Base-by-base conservation (phyloP, 2,113 vertebrate genomes). In the Tympanuchus pallidicinctus region DNA sequence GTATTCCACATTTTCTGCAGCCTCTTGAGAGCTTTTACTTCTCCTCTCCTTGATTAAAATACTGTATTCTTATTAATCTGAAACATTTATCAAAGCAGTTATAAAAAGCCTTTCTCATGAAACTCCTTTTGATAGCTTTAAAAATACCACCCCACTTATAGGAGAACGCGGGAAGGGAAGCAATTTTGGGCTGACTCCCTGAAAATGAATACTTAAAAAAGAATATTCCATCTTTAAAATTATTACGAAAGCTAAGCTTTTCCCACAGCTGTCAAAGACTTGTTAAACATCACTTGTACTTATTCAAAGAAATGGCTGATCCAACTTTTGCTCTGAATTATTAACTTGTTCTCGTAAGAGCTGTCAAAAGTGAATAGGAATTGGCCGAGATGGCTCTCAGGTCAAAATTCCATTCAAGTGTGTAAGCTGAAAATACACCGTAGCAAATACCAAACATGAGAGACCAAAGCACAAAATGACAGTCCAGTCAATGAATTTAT, bases 201-300 rank as follows among this genome's bases (percentile, higher is more conserved):
- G 34, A 61, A 66, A 70, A 82, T 14, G 21, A 85, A 65, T 38
- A 52, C 7, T 45, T 10, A n/a, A 24, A 81, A 88, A 78, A 71
- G 11, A 72, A 54, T 25, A 82, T 21, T 63, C 59, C 7, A 3
- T 34, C 71, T 91, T 86, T 75, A 92, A 84, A 88, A 34, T 54
- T 86, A 42, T 90, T 79, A 63, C 13, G 30, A 65, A 89, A 72
- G 22, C 24, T 81, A 75, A 87, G 30, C 11, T 30, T 69, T 86
- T 93, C 63, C 80, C 54, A 81, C 30, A 79, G 59, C n/a, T 92
- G 66, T 79, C 70, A 81, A 88, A 83, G 52, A 16, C 71, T 71
- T 94, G 74, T 78, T 93, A 87, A 89, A 94, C 69, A 65, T 72
- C 30, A 19, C 65, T 83, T 74, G 5, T 30, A 38, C 21, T 67